Percentiles rank a stretch among this genome's conserved stretches.
These are phyloP conservation scores for Thymelicus acteon DNA, from an alignment of 2,888 invertebrate species.

Conservation along the genomic window DNA sequence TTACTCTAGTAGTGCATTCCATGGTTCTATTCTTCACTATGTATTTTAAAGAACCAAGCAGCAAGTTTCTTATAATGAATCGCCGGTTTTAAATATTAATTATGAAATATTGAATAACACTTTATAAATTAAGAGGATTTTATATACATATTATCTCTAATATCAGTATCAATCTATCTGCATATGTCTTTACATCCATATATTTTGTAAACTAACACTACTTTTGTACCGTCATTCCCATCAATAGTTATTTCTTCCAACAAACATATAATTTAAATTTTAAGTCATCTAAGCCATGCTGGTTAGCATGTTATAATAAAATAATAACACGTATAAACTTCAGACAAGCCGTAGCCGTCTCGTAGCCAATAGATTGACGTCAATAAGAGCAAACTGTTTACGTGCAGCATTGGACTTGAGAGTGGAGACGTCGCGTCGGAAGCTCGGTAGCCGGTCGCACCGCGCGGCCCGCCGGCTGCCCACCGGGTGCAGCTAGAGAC, in stretches of 20 bases:
- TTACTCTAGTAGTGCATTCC: conserved; percentile 36
- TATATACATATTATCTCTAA: too few species aligned
- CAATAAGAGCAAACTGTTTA: conserved; percentile 44
- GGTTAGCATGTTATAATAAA: conserved; percentile 4
- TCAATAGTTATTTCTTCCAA: too few species aligned
- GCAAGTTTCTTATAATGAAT: too few species aligned
- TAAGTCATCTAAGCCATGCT: not conserved
- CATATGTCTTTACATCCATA: too few species aligned
- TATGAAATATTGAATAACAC: too few species aligned
- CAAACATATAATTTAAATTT: not conserved
- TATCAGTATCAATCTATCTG: too few species aligned
- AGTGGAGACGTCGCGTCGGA: conserved; percentile 43
- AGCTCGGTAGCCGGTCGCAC: conserved; percentile 30
- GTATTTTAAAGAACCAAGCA: conserved; percentile 3
- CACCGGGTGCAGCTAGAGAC: conserved; percentile 24
- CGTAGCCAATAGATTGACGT: conserved; percentile 34
- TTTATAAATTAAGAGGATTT: too few species aligned
- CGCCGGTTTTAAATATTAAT: too few species aligned
- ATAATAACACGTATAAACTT: not conserved
- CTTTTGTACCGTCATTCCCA: too few species aligned
- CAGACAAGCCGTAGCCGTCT: conserved; percentile 1
- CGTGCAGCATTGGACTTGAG: conserved; percentile 46
- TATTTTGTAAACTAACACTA: too few species aligned
- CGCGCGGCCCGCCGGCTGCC: not conserved
- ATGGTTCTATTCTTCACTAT: conserved; percentile 18